These are phyloP conservation scores for Mormyrus proboscirostris DNA, from an alignment of 2,797 vertebrate species.

Conservation along the genomic window DNA sequence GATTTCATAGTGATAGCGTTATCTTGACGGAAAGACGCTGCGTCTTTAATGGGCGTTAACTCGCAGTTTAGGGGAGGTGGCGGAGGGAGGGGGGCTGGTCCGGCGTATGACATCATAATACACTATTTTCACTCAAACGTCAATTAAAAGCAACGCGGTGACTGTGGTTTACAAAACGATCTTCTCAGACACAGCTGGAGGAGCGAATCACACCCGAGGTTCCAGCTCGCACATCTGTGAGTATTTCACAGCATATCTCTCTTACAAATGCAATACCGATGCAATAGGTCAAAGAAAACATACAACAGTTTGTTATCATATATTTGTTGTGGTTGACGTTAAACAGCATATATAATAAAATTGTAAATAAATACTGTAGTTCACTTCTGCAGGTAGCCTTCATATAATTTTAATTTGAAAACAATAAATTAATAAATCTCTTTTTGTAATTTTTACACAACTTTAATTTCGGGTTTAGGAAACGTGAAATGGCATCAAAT, in stretches of 20 bases:
- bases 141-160: constrained; percentile 22
- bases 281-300: not conserved
- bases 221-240: not conserved
- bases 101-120: constrained; percentile 25
- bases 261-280: not conserved
- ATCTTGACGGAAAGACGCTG: not conserved
- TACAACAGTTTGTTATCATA: not conserved
- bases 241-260: not conserved
- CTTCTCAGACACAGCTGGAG: constrained; percentile 1
- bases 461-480: not conserved
- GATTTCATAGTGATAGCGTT: not conserved
- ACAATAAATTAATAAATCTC: not conserved
- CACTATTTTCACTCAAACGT: constrained; percentile 15
- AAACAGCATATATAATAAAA: not conserved
- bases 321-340: too few species aligned
- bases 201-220: not conserved
- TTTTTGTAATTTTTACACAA: not conserved
- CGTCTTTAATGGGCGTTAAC: constrained; percentile 11
- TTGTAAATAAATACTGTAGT: not conserved
- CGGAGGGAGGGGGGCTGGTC: constrained; percentile 1
- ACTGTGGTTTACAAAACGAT: constrained; percentile 9
- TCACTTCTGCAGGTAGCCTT: not conserved
- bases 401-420: not conserved
- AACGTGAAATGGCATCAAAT: not conserved
- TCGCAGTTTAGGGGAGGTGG: not conserved